phyloP scores from a whole-genome alignment of 2,888 invertebrate genomes.

The Eristalinus sepulchralis region DNA sequence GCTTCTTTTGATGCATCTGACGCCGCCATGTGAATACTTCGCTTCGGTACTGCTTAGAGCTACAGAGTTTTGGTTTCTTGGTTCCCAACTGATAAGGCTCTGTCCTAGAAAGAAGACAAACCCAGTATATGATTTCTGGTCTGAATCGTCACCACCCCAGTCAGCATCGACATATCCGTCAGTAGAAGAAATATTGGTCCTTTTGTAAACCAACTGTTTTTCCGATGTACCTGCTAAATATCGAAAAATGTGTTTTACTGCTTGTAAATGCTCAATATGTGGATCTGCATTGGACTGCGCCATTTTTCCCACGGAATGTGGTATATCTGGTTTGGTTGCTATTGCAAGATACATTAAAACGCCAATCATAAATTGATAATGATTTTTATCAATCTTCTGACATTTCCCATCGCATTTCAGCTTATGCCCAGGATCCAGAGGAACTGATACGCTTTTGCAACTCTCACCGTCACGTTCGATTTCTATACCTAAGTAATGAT shows the following conservation, averaged over 20 bases:
- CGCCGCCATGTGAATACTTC: slow-evolving; percentile 6
- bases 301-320: slow-evolving; percentile 65
- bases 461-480: slow-evolving; percentile 44
- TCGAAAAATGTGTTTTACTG: slow-evolving; percentile 30
- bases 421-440: slow-evolving; percentile 26
- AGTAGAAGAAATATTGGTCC: neutral
- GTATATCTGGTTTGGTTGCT: slow-evolving; percentile 69
- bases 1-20: slow-evolving; percentile 60
- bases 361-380: slow-evolving; percentile 68
- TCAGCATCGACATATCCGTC: slow-evolving; percentile 37
- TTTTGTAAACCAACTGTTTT: slow-evolving; percentile 33
- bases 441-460: slow-evolving; percentile 62
- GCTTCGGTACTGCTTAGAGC: slow-evolving; percentile 23
- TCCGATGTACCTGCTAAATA: slow-evolving; percentile 28
- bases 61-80: slow-evolving; percentile 28
- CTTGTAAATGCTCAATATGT: slow-evolving; percentile 26
- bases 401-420: slow-evolving; percentile 49
- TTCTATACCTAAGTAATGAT: slow-evolving; percentile 58
- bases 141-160: slow-evolving; percentile 33
- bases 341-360: slow-evolving; percentile 60
- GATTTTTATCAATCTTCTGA: slow-evolving; percentile 39
- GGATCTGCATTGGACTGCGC: slow-evolving; percentile 46
- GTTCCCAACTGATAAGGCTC: neutral
- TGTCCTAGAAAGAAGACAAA: slow-evolving; percentile 25
- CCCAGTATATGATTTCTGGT: slow-evolving; percentile 39